These are phyloP conservation scores for Pseudoatta argentina DNA, from an alignment of 1,140 invertebrate genomes.

Conservation along the genomic window DNA sequence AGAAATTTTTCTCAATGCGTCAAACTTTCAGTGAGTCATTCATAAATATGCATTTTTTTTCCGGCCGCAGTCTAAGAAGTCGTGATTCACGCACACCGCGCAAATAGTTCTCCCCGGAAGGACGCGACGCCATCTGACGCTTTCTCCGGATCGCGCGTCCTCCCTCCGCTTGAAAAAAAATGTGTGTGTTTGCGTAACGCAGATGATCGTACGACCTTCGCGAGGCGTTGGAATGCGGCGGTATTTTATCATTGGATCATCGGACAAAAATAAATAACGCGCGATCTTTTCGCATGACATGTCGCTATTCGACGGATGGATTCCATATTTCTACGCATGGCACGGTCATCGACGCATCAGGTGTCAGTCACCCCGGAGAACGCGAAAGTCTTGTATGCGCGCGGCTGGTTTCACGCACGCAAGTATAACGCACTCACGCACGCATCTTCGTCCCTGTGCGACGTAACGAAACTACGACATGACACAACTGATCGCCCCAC, in stretches of 20 bases:
- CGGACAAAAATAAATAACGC: not conserved
- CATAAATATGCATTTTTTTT: not conserved
- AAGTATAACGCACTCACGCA: not conserved
- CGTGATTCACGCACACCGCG: not conserved
- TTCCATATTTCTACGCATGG: slow-evolving; percentile 73
- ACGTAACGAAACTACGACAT: not conserved
- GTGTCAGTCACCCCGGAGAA: slow-evolving; percentile 85
- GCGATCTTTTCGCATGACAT: not conserved
- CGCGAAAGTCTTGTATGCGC: slow-evolving; percentile 55
- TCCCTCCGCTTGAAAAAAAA: not conserved
- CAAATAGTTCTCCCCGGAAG: slow-evolving; percentile 18
- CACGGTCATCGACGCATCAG: slow-evolving; percentile 86
- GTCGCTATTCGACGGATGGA: not conserved
- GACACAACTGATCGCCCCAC: not conserved
- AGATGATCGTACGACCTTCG: not conserved
- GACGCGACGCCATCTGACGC: slow-evolving; percentile 31
- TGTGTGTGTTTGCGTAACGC: not conserved
- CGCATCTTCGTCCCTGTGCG: not conserved
- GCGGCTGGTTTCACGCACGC: slow-evolving; percentile 11
- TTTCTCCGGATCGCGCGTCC: not conserved
- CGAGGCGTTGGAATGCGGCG: not conserved
- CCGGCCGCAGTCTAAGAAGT: not conserved
- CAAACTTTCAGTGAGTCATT: not conserved
- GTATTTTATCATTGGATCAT: not conserved
- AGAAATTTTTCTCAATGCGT: too few species aligned